phyloP scores from a whole-genome alignment of 2,888 invertebrate genomes.

The Nomada ruficornis region DNA sequence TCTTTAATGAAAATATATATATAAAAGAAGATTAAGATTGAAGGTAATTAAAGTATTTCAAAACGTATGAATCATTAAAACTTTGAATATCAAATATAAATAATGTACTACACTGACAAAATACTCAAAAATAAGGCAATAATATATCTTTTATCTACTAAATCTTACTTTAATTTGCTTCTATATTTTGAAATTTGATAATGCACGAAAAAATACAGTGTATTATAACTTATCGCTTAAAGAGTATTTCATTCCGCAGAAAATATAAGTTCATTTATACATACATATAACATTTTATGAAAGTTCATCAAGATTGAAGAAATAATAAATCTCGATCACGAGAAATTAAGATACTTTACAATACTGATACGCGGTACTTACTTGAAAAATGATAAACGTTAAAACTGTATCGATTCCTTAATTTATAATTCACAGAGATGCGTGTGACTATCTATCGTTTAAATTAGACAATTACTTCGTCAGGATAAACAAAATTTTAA shows the following conservation, averaged over 20 bases:
- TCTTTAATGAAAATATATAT: constrained; percentile 18
- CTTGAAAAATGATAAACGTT: constrained; percentile 30
- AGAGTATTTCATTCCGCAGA: constrained; percentile 60
- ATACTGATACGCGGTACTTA: constrained; percentile 60
- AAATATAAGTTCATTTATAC: constrained; percentile 58
- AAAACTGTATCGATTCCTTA: constrained; percentile 26
- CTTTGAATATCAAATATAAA: constrained; percentile 58
- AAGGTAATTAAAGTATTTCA: constrained; percentile 43
- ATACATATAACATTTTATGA: constrained; percentile 41
- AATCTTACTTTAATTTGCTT: constrained; percentile 53
- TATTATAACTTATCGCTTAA: constrained; percentile 54
- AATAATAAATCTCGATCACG: constrained; percentile 39
- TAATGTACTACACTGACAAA: constrained; percentile 50
- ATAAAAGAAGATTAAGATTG: constrained; percentile 22
- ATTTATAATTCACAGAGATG: constrained; percentile 42
- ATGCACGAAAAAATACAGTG: constrained; percentile 57
- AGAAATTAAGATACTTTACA: constrained; percentile 54
- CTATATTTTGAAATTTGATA: constrained; percentile 52
- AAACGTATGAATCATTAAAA: constrained; percentile 40
- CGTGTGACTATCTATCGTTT: constrained; percentile 29
- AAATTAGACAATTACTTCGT: constrained; percentile 31
- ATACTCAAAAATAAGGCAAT: constrained; percentile 55
- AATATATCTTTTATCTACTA: constrained; percentile 51
- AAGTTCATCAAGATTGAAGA: constrained; percentile 37
- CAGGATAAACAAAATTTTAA: constrained; percentile 7